Conservation (phyloP, 92 coral and sea anemone species). For the Phymanthus crucifer region DNA sequence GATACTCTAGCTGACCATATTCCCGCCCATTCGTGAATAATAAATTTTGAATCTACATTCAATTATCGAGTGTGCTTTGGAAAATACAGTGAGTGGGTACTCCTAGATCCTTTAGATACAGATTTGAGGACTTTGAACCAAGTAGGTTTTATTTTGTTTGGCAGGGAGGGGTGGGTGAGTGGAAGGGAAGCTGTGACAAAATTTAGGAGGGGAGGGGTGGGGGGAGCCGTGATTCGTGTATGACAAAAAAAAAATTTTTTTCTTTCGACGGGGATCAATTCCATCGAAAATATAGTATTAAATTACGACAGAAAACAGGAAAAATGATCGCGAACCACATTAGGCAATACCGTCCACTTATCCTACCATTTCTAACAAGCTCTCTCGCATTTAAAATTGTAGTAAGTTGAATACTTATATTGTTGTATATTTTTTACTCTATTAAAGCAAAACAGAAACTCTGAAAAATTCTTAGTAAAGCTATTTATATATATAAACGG, state of each 20-base stretch:
- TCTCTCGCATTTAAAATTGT: neutral
- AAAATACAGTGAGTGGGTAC: neutral
- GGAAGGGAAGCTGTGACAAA: neutral
- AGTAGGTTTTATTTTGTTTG: neutral
- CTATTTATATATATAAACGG: neutral
- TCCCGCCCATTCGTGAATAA: conserved; percentile 3
- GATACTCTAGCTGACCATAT: neutral
- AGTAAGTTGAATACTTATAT: neutral
- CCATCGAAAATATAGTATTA: neutral
- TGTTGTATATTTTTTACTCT: neutral
- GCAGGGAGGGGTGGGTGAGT: neutral
- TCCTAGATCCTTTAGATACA: neutral
- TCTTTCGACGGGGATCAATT: neutral
- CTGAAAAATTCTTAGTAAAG: neutral
- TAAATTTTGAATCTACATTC: neutral
- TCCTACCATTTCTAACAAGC: neutral
- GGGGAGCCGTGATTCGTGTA: too few species aligned
- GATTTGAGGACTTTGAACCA: neutral
- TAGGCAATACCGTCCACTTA: neutral
- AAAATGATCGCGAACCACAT: neutral
- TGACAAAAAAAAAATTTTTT: neutral
- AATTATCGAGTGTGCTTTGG: neutral
- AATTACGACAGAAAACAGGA: neutral
- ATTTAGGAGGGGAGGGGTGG: neutral
- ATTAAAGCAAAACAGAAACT: neutral